phyloP scores from a whole-genome alignment of 2,113 vertebrate species.

The Albula glossodonta region DNA sequence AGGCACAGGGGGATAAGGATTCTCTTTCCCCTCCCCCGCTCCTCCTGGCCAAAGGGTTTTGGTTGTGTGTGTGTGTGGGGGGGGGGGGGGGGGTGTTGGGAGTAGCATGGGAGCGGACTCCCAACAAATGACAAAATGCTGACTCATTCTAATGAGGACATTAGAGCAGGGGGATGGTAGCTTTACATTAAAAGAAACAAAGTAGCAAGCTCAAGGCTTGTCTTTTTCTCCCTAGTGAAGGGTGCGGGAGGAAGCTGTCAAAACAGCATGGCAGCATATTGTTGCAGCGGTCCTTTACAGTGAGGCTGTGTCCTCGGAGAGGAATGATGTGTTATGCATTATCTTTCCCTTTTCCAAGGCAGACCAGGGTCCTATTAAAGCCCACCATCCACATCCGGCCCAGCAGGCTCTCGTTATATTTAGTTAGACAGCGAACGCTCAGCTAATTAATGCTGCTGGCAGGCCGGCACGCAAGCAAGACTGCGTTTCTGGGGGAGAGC shows the following conservation, averaged over 20 bases:
- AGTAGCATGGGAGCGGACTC: too few relatives aligned
- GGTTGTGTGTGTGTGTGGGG: too few relatives aligned
- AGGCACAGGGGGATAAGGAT: not conserved
- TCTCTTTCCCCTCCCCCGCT: not conserved
- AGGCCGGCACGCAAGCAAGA: constrained; percentile 28
- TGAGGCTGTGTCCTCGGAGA: not conserved
- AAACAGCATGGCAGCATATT: not conserved
- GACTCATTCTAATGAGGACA: constrained; percentile 31
- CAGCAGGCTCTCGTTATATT: constrained; percentile 50
- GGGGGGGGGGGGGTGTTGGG: not conserved
- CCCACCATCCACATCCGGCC: constrained; percentile 44
- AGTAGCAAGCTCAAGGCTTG: not conserved
- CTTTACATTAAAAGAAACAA: not conserved
- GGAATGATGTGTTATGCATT: constrained; percentile 25
- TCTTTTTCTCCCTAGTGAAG: not conserved
- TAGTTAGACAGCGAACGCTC: constrained; percentile 53
- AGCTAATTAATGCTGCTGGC: constrained; percentile 59
- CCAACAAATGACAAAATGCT: not conserved
- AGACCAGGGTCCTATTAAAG: constrained; percentile 43
- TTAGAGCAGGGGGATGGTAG: not conserved
- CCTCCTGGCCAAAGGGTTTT: too few relatives aligned
- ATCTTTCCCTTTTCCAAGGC: constrained; percentile 42
- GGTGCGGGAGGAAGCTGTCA: not conserved
- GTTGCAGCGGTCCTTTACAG: not conserved
- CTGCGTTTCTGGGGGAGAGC: not conserved